phyloP scores from a whole-genome alignment of 35 echinoderm and acorn worm species.

The Hemicentrotus pulcherrimus region DNA sequence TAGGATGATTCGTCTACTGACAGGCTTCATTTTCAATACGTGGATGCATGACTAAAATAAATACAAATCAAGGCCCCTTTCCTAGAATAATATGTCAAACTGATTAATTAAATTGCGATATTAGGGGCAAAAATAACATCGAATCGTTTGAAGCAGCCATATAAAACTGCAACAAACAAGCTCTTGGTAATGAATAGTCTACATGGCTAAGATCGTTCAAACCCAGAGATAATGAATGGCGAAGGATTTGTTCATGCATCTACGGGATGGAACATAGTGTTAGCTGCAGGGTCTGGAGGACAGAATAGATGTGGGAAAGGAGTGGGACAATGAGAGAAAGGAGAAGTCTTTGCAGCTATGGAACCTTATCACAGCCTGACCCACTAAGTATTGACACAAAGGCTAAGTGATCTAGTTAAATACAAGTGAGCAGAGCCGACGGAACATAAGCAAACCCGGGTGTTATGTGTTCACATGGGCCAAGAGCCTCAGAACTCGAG shows the following conservation, averaged over 20 bases:
- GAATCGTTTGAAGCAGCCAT: too few relatives aligned
- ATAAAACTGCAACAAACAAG: too few relatives aligned
- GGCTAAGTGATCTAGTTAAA: constrained; percentile 35
- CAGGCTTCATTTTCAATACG: too few relatives aligned
- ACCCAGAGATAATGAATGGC: not conserved
- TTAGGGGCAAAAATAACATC: too few relatives aligned
- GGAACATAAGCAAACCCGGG: constrained; percentile 29
- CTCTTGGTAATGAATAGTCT: too few relatives aligned
- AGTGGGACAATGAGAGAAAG: not conserved
- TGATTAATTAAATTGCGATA: too few relatives aligned
- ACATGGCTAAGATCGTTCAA: too few relatives aligned
- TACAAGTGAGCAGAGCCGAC: constrained; percentile 9
- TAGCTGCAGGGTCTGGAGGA: not conserved
- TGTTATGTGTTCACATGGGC: constrained; percentile 11
- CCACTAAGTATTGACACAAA: constrained; percentile 36
- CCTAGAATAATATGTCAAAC: too few relatives aligned
- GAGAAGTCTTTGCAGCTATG: not conserved
- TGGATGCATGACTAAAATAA: too few relatives aligned
- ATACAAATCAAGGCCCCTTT: too few relatives aligned
- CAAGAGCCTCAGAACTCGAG: not conserved
- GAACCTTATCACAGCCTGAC: constrained; percentile 24
- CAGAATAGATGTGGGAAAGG: not conserved
- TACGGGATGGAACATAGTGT: not conserved
- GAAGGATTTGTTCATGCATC: not conserved
- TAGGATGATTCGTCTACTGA: too few relatives aligned